Evolutionary conservation across 2,888 invertebrate genomes (phyloP).

Genomic region (Himalopsyche anomala): DNA sequence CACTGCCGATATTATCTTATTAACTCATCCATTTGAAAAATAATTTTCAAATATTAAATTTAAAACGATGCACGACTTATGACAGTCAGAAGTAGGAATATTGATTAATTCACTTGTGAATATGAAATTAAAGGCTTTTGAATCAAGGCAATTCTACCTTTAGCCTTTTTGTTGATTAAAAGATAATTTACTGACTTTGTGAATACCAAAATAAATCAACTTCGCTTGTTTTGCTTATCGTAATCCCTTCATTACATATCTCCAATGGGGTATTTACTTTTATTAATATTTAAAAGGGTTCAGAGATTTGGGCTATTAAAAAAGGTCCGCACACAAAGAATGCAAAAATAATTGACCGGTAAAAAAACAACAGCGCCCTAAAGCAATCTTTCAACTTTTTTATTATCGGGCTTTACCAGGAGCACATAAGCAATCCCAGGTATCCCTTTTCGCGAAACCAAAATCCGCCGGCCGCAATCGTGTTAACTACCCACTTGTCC

Average conservation of each 20-base stretch:
- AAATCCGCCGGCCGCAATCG: conserved; percentile 17
- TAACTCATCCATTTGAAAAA: too few species aligned
- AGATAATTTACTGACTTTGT: too few species aligned
- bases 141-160: too few species aligned
- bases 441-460: conserved; percentile 20
- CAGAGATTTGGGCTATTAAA: conserved; percentile 9
- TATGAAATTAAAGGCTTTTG: too few species aligned
- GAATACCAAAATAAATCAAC: too few species aligned
- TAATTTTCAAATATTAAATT: too few species aligned
- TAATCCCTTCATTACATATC: background rate
- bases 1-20: too few species aligned
- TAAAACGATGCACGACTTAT: too few species aligned
- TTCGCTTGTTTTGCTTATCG: too few species aligned
- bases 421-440: conserved; percentile 4
- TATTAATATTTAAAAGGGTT: conserved; percentile 20
- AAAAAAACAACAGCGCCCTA: conserved; percentile 16
- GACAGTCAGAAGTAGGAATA: too few species aligned
- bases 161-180: too few species aligned
- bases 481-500: conserved; percentile 41
- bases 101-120: too few species aligned
- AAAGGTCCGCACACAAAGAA: background rate
- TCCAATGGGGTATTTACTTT: background rate
- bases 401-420: background rate
- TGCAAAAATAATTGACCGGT: conserved; percentile 10
- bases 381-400: conserved; percentile 23